Evolutionary conservation across 2,797 vertebrate species (phyloP).

Genomic region (Gadopsis bispinosus): DNA sequence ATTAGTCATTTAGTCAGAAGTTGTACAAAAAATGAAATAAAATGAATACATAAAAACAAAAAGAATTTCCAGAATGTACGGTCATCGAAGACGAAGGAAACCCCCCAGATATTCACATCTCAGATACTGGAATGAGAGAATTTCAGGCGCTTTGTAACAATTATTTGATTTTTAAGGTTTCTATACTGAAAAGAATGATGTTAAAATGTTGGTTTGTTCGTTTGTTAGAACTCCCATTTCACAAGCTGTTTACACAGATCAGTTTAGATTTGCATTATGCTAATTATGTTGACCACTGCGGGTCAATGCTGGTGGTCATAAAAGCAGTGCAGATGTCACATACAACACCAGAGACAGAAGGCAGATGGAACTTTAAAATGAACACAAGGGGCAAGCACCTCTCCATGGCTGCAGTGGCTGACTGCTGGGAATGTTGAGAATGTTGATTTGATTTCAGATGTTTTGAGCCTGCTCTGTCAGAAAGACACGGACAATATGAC

Average conservation of each 20-base stretch:
- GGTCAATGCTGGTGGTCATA: constrained; percentile 38
- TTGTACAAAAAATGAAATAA: too few species aligned
- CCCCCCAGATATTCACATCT: too few species aligned
- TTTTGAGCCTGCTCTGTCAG: constrained; percentile 14
- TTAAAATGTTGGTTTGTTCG: background rate
- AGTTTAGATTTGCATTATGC: constrained; percentile 36
- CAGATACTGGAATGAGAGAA: too few species aligned
- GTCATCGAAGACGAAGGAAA: too few species aligned
- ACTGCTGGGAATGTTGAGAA: constrained; percentile 14
- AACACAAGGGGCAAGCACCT: constrained; percentile 11
- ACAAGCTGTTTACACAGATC: constrained; percentile 19
- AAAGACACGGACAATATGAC: constrained; percentile 10
- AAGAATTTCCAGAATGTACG: too few species aligned
- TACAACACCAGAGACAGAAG: constrained; percentile 29
- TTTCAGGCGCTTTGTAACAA: too few species aligned
- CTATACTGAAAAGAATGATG: background rate
- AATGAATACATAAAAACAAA: too few species aligned
- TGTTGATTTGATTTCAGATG: constrained; percentile 29
- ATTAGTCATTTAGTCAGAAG: too few species aligned
- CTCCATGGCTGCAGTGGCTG: background rate
- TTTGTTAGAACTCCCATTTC: background rate
- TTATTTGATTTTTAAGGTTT: background rate
- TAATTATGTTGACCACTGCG: constrained; percentile 34
- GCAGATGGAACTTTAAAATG: constrained; percentile 30
- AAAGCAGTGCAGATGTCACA: constrained; percentile 50